Conservation (phyloP, 53 echinoderm and acorn worm genomes). For the Pentamera pediparva region DNA sequence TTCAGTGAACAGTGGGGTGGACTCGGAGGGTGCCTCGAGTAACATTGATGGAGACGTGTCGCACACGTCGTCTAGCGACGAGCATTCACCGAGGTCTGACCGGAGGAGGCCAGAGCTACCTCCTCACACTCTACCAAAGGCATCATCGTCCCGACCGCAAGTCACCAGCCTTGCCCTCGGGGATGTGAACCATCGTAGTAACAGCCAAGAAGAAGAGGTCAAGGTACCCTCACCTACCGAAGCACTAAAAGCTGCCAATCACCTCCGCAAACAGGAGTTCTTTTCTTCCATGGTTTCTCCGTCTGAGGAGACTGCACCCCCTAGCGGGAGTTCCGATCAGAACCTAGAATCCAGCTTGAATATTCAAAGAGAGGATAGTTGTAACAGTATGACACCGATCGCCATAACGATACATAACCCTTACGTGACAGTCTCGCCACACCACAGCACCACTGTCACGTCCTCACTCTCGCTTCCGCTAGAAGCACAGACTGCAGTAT, state of each 20-base stretch:
- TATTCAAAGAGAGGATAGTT: slow-evolving; percentile 37
- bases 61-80: slow-evolving; percentile 64
- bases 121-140: slow-evolving; percentile 81
- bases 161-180: slow-evolving; percentile 35
- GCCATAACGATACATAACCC: slow-evolving; percentile 73
- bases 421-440: slow-evolving; percentile 1
- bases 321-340: not conserved
- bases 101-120: not conserved
- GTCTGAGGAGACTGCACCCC: not conserved
- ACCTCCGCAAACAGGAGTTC: slow-evolving; percentile 53
- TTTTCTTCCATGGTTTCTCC: slow-evolving; percentile 54
- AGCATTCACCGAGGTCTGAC: slow-evolving; percentile 57
- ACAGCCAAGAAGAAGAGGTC: not conserved
- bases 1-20: slow-evolving; percentile 64
- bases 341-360: slow-evolving; percentile 48
- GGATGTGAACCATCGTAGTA: slow-evolving; percentile 15
- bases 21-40: slow-evolving; percentile 58
- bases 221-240: slow-evolving; percentile 71
- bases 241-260: slow-evolving; percentile 64
- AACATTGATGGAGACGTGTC: slow-evolving; percentile 82
- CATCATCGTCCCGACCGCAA: slow-evolving; percentile 54
- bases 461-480: slow-evolving; percentile 6
- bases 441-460: not conserved
- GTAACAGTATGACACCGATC: slow-evolving; percentile 48
- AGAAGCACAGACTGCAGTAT: not conserved